A percentile compares a stretch with the other conserved stretches of the same genome.
Evolutionary conservation across 2,113 vertebrate species (phyloP).

Genomic region (Antigone vipio): DNA sequence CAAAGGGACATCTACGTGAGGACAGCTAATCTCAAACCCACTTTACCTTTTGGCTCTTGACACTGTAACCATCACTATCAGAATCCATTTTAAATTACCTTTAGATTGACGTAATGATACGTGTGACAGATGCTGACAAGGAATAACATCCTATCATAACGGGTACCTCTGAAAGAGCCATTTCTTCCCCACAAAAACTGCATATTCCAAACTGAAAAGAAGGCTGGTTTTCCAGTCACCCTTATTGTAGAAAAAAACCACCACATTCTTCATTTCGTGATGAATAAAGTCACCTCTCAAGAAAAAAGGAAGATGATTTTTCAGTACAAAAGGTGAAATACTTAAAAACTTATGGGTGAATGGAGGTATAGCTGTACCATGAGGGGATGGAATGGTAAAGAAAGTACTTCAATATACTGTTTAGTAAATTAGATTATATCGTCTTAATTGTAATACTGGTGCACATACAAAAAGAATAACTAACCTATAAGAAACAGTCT

Average conservation of each 20-base stretch:
- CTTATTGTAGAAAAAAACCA: neutral
- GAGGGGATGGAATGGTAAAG: neutral
- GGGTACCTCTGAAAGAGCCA: neutral
- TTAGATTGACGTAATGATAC: neutral
- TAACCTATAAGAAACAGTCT: neutral
- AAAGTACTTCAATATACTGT: neutral
- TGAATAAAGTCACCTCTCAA: neutral
- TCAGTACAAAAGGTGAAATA: neutral
- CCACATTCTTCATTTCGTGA: neutral
- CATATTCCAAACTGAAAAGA: neutral
- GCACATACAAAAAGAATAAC: neutral
- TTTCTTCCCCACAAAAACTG: neutral
- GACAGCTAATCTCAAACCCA: neutral
- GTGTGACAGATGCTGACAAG: neutral
- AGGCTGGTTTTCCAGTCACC: neutral
- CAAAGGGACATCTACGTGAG: neutral
- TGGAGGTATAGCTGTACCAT: neutral
- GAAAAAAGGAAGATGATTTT: neutral
- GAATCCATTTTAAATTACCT: neutral
- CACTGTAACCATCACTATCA: neutral
- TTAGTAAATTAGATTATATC: neutral
- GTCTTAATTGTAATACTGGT: neutral
- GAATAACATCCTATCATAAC: neutral
- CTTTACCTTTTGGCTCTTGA: neutral
- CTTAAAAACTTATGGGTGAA: neutral